These are phyloP conservation scores for Hyalella azteca DNA, from an alignment of 2,888 invertebrate genomes.

Conservation along the genomic window DNA sequence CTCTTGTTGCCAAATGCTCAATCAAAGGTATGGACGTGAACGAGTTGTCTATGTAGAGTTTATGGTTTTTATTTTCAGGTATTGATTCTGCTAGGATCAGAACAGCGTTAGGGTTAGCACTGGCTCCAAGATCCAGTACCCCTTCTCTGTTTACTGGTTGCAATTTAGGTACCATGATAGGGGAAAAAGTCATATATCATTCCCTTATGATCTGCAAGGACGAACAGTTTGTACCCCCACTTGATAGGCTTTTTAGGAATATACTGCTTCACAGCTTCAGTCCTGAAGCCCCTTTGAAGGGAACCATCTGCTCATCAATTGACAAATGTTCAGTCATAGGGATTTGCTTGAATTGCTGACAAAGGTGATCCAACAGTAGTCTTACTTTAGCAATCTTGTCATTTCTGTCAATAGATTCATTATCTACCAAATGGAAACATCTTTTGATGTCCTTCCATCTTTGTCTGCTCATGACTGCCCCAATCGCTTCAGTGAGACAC, in stretches of 20 bases:
- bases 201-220: constrained; percentile 6
- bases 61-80: constrained; percentile 43
- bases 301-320: constrained; percentile 38
- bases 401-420: constrained; percentile 9
- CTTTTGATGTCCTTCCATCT: constrained; percentile 26
- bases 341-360: constrained; percentile 13
- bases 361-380: constrained; percentile 24
- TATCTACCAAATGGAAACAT: constrained; percentile 24
- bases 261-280: constrained; percentile 16
- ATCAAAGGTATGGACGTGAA: background rate
- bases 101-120: constrained; percentile 33
- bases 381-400: constrained; percentile 17
- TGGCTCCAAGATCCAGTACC: constrained; percentile 41
- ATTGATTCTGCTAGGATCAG: constrained; percentile 38
- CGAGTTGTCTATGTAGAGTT: constrained; percentile 48
- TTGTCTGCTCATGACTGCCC: too few relatives aligned
- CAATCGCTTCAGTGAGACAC: too few relatives aligned
- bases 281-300: constrained; percentile 33
- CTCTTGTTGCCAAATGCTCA: constrained; percentile 38
- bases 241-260: constrained; percentile 28
- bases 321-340: constrained; percentile 34
- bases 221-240: constrained; percentile 10
- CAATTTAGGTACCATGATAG: constrained; percentile 12
- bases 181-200: constrained; percentile 26
- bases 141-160: constrained; percentile 12